Percentiles rank a stretch among this genome's conserved stretches.
phyloP scores from a whole-genome alignment of 2,113 vertebrate species.

The Rhea pennata region DNA sequence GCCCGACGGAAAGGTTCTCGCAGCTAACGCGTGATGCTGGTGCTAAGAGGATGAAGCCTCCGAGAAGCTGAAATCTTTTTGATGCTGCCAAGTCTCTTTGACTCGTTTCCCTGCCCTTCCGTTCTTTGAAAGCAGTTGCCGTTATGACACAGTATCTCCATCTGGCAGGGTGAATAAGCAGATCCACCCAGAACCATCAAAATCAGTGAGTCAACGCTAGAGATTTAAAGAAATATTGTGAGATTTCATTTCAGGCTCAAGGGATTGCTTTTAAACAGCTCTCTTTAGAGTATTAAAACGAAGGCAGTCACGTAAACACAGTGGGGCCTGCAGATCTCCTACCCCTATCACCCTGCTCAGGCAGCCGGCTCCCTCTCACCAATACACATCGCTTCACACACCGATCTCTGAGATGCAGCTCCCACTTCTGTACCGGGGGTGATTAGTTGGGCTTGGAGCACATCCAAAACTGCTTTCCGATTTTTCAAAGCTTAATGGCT shows the following conservation, averaged over 20 bases:
- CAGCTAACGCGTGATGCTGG: background rate
- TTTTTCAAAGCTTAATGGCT: background rate
- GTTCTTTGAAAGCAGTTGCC: conserved; percentile 72
- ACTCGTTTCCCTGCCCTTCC: conserved; percentile 66
- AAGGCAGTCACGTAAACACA: background rate
- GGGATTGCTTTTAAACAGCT: conserved; percentile 49
- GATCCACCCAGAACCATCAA: conserved; percentile 60
- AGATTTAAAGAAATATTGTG: conserved; percentile 64
- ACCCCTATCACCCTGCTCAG: background rate
- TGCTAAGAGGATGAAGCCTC: conserved; percentile 68
- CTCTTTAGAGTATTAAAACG: conserved; percentile 5
- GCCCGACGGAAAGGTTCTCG: background rate
- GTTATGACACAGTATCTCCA: conserved; percentile 71
- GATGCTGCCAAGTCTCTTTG: conserved; percentile 66
- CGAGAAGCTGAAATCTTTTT: conserved; percentile 50
- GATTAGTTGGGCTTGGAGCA: background rate
- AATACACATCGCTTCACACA: accelerated
- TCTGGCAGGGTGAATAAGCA: conserved; percentile 74
- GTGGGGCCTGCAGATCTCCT: background rate
- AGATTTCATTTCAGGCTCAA: conserved; percentile 37
- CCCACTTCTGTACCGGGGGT: background rate
- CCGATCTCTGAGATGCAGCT: accelerated
- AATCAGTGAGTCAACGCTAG: conserved; percentile 45
- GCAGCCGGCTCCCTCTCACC: background rate
- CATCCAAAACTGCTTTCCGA: background rate